Evolutionary conservation across 1,140 invertebrate genomes (phyloP), one percentile per base, ranked within the genome.

Genomic region (Drosophila trapezifrons): DNA sequence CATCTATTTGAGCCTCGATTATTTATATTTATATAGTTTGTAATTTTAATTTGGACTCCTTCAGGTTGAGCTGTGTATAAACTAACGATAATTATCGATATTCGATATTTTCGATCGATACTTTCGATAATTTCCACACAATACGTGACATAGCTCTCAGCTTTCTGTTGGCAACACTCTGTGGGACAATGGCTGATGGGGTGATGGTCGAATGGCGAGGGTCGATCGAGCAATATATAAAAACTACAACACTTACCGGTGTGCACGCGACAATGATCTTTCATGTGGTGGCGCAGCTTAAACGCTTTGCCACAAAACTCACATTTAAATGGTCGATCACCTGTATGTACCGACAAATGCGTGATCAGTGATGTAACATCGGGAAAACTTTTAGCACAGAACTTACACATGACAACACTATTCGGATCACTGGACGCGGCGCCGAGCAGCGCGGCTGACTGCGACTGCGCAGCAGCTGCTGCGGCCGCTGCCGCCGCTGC

Each of bases 241-340:
- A 52, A 22, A 37, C 12, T 54, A 54, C 18, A 37, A 37, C 49
- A 90, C 93, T 93, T 92, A 94, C 94, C 97, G 79, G 97, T 97
- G 92, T 98, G 97, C 56, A 97, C 97, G 84, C 96, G 95, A 93
- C 96, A 97, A 92, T 98, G 97, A 93, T 98, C 97, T 93, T 97
- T 97, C 97, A 98, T 97, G 93, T 97, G 97, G 92, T 97, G 96
- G 47, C 97, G 94, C 76, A 97, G 92, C 92, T 97, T 98, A 93
- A 97, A 97, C 67, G 96, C 96, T 93, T 97, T 97, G 60, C 96
- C 96, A 92, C 97, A 97, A 93, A 97, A 97, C 92, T 97, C 96
- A 93, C 97, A 97, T 93, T 97, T 97, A 92, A 97, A 97, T 40
- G 96, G 97, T 82, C 96, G 93, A 90, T 97, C 96, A 60, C 96